Base-by-base conservation (phyloP, 2,113 vertebrate species). In the Pteronura brasiliensis region DNA sequence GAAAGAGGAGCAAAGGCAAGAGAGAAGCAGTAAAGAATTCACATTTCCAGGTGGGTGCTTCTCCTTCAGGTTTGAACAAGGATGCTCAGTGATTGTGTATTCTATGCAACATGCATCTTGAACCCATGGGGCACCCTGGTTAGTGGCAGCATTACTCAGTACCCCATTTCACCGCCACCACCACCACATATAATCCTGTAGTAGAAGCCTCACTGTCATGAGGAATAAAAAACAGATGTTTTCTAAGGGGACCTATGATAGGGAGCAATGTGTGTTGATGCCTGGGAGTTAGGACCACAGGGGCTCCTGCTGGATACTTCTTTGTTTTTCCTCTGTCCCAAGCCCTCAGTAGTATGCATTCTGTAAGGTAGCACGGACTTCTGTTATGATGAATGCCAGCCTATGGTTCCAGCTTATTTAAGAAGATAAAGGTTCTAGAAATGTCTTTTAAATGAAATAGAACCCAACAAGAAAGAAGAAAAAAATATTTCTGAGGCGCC, bases 371-470 rank as follows among this genome's bases (percentile, higher is more conserved):
- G 57, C 17, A 18, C 18, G 25, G 29, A 71, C 29, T 93, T 92
- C 44, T 74, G 17, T 59, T 81, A 90, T 83, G 39, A 7, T 63
- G 31, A 92, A 25, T 42, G 61, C 11, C 23, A 23, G 18, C 36
- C 31, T 92, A 20, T 67, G 49, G 12, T 71, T 74, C 29, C 52
- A 77, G 5, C 13, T 82, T 87, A 76, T 74, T 80, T 87, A 52
- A 61, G 71, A 34, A 4, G 44, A 72, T 82, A 42, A 47, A 42
- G 7, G 2, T 83, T 59, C 83, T 67, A 29, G 36, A 94, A 82
- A 79, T 72, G 9, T 44, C 21, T 47, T 81, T 81, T 52, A n/a
- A 87, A 80, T 82, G 61, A 90, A 88, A 87, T n/a, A 88, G 49
- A 90, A 80, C 18, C 20, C 11, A 81, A 61, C 4, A 76, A 93